phyloP scores from a whole-genome alignment of 2,888 invertebrate genomes.

The Xiphydria camelus region DNA sequence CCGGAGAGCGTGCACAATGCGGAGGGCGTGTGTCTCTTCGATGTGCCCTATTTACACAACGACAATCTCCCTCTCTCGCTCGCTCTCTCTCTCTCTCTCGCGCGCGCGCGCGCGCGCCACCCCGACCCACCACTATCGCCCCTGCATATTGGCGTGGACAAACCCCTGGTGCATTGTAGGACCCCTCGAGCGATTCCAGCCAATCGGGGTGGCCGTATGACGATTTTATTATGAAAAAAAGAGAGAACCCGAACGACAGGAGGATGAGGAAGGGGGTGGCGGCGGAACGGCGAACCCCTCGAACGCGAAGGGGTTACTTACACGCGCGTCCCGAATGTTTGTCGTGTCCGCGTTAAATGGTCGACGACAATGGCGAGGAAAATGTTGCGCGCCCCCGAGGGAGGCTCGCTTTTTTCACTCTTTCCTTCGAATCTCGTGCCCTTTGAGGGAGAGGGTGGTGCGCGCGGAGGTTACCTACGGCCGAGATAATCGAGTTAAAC shows the following conservation, averaged over 20 bases:
- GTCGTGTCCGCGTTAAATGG: background rate
- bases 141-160: conserved; percentile 39
- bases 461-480: no score
- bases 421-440: no score
- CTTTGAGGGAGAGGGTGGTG: no score
- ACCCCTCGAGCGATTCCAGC: conserved; percentile 36
- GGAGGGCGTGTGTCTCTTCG: conserved; percentile 56
- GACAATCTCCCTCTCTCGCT: conserved; percentile 31
- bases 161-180: conserved; percentile 47
- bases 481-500: no score
- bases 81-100: conserved; percentile 4
- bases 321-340: background rate
- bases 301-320: background rate
- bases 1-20: conserved; percentile 49
- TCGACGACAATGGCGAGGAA: no score
- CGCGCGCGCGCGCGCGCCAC: background rate
- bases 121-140: background rate
- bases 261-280: no score
- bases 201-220: conserved; percentile 50
- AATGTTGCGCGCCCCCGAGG: no score
- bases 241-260: conserved; percentile 43
- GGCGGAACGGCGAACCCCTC: conserved; percentile 37
- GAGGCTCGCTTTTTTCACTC: no score
- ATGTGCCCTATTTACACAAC: conserved; percentile 56
- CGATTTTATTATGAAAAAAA: conserved; percentile 55